These are phyloP conservation scores for Chamaetylas fuelleborni DNA, from an alignment of 2,113 vertebrate species.

Conservation along the genomic window DNA sequence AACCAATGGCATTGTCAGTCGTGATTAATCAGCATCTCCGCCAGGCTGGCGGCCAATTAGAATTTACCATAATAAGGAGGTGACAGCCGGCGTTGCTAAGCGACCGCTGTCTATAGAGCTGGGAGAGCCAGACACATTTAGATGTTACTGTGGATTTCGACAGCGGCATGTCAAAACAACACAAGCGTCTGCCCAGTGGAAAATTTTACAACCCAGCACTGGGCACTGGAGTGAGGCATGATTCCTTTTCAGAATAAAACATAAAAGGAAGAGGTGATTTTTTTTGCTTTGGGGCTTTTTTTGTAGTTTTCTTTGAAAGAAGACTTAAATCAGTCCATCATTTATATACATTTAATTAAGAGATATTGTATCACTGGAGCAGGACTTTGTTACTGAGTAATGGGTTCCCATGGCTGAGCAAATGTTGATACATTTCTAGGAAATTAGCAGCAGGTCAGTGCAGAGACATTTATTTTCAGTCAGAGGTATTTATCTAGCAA, in stretches of 20 bases:
- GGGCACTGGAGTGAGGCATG: slow-evolving; percentile 31
- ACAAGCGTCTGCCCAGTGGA: slow-evolving; percentile 68
- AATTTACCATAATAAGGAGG: slow-evolving; percentile 73
- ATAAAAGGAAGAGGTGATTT: neutral
- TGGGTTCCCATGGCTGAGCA: slow-evolving; percentile 61
- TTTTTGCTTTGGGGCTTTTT: neutral
- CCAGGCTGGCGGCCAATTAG: slow-evolving; percentile 75
- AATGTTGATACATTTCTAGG: slow-evolving; percentile 63
- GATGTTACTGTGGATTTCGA: slow-evolving; percentile 75
- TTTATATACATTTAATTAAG: slow-evolving; percentile 71
- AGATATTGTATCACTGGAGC: slow-evolving; percentile 51
- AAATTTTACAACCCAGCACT: slow-evolving; percentile 65
- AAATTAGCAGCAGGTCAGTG: slow-evolving; percentile 64
- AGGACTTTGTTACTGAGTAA: slow-evolving; percentile 52
- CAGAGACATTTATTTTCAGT: slow-evolving; percentile 62
- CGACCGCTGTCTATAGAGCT: slow-evolving; percentile 70
- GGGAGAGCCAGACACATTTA: slow-evolving; percentile 71
- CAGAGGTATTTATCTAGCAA: slow-evolving; percentile 64
- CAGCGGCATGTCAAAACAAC: slow-evolving; percentile 71
- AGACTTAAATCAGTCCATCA: slow-evolving; percentile 59
- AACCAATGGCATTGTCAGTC: slow-evolving; percentile 74
- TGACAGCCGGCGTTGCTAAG: slow-evolving; percentile 74
- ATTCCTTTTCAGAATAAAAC: slow-evolving; percentile 61
- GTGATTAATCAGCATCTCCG: slow-evolving; percentile 73
- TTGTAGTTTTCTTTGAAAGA: neutral